A percentile compares a stretch with the other conserved stretches of the same genome.
These are phyloP conservation scores for Zosterops hypoxanthus DNA, from an alignment of 2,113 vertebrate genomes.

Conservation along the genomic window DNA sequence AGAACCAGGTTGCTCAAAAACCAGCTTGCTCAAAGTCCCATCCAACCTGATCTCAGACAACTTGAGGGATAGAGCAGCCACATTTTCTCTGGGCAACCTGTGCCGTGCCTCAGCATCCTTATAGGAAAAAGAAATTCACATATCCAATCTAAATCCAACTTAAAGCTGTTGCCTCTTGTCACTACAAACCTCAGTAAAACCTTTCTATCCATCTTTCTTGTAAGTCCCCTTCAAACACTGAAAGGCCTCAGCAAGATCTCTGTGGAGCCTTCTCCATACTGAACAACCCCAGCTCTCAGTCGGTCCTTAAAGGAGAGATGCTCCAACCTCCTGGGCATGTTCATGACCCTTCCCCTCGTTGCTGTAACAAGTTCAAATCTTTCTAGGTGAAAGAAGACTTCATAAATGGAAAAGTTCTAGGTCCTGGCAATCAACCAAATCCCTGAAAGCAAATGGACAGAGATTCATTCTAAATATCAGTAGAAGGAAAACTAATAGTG, in stretches of 20 bases:
- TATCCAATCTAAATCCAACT: neutral
- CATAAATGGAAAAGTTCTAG: neutral
- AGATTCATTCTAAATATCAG: neutral
- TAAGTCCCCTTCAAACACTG: neutral
- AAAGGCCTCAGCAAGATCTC: neutral
- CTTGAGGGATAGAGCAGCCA: neutral
- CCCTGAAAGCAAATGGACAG: neutral
- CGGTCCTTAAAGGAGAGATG: neutral
- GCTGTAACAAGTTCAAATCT: neutral
- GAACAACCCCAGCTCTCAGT: neutral
- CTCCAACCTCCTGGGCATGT: neutral
- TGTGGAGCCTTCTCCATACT: neutral
- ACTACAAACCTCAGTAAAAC: neutral
- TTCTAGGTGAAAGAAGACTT: neutral
- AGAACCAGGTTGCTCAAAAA: neutral
- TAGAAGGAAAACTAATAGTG: neutral
- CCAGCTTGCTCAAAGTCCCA: neutral
- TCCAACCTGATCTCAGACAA: neutral
- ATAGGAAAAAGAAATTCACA: neutral
- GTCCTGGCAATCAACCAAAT: neutral
- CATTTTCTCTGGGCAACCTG: neutral
- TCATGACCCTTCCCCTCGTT: rapidly evolving
- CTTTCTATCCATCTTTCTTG: neutral
- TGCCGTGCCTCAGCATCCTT: rapidly evolving
- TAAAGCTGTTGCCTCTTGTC: neutral